A percentile compares a stretch with the other conserved stretches of the same genome.
phyloP scores from a whole-genome alignment of 2,113 vertebrate genomes.

The Neopipo cinnamomea region DNA sequence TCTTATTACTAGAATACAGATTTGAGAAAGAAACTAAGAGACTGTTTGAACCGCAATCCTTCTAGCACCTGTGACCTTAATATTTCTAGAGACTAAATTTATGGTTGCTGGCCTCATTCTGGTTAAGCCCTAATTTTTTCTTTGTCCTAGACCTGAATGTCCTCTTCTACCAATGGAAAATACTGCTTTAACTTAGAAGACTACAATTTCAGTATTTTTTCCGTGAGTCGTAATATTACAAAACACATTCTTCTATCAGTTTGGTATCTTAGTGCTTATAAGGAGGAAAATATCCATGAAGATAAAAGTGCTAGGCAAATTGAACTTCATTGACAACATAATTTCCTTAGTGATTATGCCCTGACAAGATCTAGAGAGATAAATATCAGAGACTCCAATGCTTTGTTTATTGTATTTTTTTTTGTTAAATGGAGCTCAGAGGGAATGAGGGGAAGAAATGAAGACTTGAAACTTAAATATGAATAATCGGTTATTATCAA shows the following conservation, averaged over 20 bases:
- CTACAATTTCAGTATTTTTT: background rate
- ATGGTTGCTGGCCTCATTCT: background rate
- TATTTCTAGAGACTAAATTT: background rate
- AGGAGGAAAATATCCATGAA: background rate
- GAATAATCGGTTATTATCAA: background rate
- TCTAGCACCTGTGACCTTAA: background rate
- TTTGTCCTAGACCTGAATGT: background rate
- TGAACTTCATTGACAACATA: background rate
- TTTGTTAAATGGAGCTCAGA: background rate
- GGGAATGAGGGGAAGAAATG: background rate
- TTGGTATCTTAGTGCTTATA: background rate
- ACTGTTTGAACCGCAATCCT: background rate
- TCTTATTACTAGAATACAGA: background rate
- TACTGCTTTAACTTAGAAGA: background rate
- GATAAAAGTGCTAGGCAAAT: background rate
- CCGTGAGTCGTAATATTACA: background rate
- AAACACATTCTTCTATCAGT: background rate
- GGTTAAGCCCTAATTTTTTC: background rate
- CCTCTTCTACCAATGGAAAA: background rate
- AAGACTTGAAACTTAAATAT: background rate
- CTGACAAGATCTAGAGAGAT: background rate
- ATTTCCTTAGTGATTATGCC: background rate
- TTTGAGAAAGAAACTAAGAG: background rate
- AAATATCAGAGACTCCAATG: background rate
- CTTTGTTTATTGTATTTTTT: background rate